A percentile compares a stretch with the other conserved stretches of the same genome.
Evolutionary conservation across 2,888 invertebrate genomes (phyloP).

Genomic region (Diaprepes abbreviatus): DNA sequence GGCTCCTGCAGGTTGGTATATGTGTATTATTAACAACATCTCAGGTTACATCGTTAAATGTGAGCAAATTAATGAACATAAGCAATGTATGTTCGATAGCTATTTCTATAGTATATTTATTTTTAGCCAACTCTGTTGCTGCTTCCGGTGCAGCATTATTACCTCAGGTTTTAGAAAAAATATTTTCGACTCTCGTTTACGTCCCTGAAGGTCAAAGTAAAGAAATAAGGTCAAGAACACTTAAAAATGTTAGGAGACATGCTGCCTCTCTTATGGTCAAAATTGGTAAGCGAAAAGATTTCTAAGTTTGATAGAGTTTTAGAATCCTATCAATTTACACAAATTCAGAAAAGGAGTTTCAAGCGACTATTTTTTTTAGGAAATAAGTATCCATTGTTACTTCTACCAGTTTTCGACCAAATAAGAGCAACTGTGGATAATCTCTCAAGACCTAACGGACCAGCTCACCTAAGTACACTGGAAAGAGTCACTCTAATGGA

Average conservation of each 20-base stretch:
- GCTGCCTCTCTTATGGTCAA: conserved; percentile 93
- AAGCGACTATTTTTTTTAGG: conserved; percentile 70
- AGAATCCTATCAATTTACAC: too few species aligned
- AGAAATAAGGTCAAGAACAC: conserved; percentile 77
- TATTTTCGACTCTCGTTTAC: conserved; percentile 87
- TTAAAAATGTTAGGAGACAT: conserved; percentile 89
- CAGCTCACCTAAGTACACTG: conserved; percentile 80
- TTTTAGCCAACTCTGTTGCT: conserved; percentile 71
- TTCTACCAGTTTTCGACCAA: conserved; percentile 89
- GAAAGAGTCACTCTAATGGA: conserved; percentile 84
- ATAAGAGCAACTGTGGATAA: conserved; percentile 83
- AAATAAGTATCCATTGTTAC: conserved; percentile 86
- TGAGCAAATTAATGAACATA: too few species aligned
- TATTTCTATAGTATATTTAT: too few species aligned
- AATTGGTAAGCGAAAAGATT: conserved; percentile 65
- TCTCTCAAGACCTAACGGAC: conserved; percentile 76
- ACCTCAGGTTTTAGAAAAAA: conserved; percentile 88
- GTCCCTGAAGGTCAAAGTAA: conserved; percentile 76
- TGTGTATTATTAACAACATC: too few species aligned
- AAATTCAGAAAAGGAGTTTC: too few species aligned
- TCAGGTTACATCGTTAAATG: too few species aligned
- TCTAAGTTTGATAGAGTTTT: too few species aligned
- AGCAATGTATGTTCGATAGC: too few species aligned
- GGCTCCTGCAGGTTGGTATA: conserved; percentile 66
- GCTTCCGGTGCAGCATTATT: conserved; percentile 78